Conservation (phyloP, 2,888 invertebrate species). For the Melanchra persicariae region DNA sequence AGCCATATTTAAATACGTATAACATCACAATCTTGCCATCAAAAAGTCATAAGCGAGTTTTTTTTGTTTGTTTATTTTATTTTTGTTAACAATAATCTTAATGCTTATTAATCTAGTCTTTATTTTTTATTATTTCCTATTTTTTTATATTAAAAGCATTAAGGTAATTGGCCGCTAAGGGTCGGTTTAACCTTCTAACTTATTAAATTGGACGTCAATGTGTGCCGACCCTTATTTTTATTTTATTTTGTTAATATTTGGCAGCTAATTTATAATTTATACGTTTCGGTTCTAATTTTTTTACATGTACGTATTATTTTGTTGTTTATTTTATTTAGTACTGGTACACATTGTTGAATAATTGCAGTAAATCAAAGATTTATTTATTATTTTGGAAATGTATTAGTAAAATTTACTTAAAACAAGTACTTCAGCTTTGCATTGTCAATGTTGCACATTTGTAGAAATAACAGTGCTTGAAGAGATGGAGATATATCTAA, state of each 20-base stretch:
- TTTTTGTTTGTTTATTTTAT: slow-evolving; percentile 50
- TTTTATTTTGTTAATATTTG: slow-evolving; percentile 44
- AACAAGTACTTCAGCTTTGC: no score
- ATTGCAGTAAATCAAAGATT: not conserved
- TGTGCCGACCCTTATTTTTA: slow-evolving; percentile 23
- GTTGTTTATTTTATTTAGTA: slow-evolving; percentile 20
- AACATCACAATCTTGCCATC: slow-evolving; percentile 49
- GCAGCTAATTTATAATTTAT: slow-evolving; percentile 39
- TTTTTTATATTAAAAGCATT: slow-evolving; percentile 62
- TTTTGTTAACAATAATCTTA: slow-evolving; percentile 69
- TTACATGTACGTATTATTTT: slow-evolving; percentile 49
- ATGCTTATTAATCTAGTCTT: slow-evolving; percentile 80
- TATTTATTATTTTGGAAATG: no score
- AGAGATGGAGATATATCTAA: no score
- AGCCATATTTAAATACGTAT: not conserved
- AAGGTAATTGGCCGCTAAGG: slow-evolving; percentile 62
- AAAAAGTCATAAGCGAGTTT: slow-evolving; percentile 43
- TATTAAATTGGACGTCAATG: slow-evolving; percentile 39
- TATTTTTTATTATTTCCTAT: slow-evolving; percentile 52
- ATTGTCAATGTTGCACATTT: no score
- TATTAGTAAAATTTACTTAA: no score
- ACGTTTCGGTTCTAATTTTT: slow-evolving; percentile 9
- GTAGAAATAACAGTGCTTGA: no score
- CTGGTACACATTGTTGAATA: slow-evolving; percentile 30
- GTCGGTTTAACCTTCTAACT: slow-evolving; percentile 45